A percentile compares a stretch with the other conserved stretches of the same genome.
These are phyloP conservation scores for Rafetus swinhoei DNA, from an alignment of 2,113 vertebrate species.

Conservation along the genomic window DNA sequence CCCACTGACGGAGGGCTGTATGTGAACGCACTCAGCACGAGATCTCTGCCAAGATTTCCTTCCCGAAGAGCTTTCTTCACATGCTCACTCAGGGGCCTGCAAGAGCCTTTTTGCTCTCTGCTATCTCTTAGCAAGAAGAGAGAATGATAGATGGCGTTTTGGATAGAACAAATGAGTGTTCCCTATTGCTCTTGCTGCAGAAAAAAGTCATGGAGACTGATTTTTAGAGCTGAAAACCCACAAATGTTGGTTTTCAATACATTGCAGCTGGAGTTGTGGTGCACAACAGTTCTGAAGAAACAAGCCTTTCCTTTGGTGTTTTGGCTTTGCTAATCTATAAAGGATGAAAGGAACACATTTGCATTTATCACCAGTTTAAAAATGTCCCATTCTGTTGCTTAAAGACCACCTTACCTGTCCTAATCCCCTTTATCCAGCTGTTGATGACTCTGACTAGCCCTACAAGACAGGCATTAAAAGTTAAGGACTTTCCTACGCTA, in stretches of 20 bases:
- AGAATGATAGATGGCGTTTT: rapidly evolving
- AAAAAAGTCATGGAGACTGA: not conserved
- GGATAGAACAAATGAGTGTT: not conserved
- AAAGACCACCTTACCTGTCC: not conserved
- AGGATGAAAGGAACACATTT: not conserved
- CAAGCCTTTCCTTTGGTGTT: not conserved
- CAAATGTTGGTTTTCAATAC: not conserved
- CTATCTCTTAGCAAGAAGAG: not conserved
- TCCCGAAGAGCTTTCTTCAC: not conserved
- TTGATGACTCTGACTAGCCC: not conserved
- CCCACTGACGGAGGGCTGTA: not conserved
- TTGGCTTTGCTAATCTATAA: not conserved
- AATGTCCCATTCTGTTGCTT: not conserved
- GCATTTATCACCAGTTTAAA: not conserved
- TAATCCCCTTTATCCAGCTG: not conserved
- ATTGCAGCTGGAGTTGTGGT: not conserved
- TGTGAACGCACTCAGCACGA: not conserved
- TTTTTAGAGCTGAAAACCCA: not conserved
- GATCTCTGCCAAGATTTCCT: not conserved
- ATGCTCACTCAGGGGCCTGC: not conserved
- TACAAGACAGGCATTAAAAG: not conserved
- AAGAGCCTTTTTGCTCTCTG: not conserved
- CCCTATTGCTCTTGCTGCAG: not conserved
- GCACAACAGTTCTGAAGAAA: not conserved
- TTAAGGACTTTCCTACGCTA: not conserved